Evolutionary conservation across 2,113 vertebrate genomes (phyloP).

Genomic region (Pithys albifrons): DNA sequence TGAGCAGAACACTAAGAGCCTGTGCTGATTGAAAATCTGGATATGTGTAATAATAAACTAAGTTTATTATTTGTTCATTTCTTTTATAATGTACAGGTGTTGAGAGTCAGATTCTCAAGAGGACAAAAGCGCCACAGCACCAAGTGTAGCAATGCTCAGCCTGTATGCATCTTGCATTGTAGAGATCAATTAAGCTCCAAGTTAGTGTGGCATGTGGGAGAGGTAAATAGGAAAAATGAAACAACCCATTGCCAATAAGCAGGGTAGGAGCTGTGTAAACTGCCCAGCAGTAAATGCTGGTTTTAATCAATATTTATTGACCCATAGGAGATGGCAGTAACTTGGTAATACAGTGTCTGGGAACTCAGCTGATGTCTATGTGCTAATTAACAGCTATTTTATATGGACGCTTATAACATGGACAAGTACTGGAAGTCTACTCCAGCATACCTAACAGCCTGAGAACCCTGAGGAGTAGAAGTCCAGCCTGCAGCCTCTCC

Average conservation of each 20-base stretch:
- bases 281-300: not conserved
- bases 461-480: not conserved
- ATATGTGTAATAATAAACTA: not conserved
- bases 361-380: not conserved
- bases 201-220: not conserved
- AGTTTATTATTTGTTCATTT: not conserved
- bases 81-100: not conserved
- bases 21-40: not conserved
- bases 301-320: not conserved
- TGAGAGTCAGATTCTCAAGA: not conserved
- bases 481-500: not conserved
- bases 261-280: not conserved
- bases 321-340: not conserved
- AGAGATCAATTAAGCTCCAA: fast-evolving
- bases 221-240: not conserved
- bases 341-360: not conserved
- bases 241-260: not conserved
- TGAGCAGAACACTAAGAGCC: not conserved
- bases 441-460: not conserved
- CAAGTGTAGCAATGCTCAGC: not conserved
- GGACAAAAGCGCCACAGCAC: not conserved
- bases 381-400: not conserved
- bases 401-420: not conserved
- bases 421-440: not conserved
- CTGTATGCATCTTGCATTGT: not conserved